phyloP scores from a whole-genome alignment of 1,140 invertebrate genomes.

The Drosophila santomea region DNA sequence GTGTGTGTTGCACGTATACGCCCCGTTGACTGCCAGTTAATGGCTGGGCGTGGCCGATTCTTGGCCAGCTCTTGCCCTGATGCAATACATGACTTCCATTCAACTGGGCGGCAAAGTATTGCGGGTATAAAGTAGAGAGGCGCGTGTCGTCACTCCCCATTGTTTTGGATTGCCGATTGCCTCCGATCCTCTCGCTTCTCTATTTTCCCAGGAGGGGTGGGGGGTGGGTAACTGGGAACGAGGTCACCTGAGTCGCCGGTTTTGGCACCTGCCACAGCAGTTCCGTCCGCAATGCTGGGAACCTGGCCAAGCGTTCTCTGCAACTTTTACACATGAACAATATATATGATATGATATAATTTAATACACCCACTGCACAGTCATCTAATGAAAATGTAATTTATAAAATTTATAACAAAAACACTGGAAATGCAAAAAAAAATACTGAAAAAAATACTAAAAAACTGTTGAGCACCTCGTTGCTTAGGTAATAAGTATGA shows the following conservation, averaged over 20 bases:
- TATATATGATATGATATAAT: neutral
- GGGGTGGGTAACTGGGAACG: conserved; percentile 22
- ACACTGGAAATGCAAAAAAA: no score
- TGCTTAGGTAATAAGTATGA: neutral
- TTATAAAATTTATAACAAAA: neutral
- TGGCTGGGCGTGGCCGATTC: conserved; percentile 35
- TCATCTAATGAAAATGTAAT: no score
- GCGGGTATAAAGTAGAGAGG: neutral
- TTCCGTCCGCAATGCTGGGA: conserved; percentile 6
- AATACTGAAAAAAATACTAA: neutral
- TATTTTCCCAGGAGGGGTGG: neutral
- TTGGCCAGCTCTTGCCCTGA: conserved; percentile 35
- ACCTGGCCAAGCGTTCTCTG: neutral
- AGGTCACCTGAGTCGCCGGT: conserved; percentile 28
- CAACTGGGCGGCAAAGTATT: no score
- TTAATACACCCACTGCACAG: no score
- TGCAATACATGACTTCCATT: conserved; percentile 23
- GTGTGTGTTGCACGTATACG: conserved; percentile 27
- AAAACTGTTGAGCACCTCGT: neutral
- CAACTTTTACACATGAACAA: conserved; percentile 1
- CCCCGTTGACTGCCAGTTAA: conserved; percentile 14
- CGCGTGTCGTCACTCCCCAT: conserved; percentile 6
- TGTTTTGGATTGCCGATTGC: conserved; percentile 7
- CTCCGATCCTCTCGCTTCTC: neutral
- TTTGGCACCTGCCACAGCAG: conserved; percentile 21